phyloP scores from a whole-genome alignment of 2,797 vertebrate genomes.

The Mormyrus hasselquistii region DNA sequence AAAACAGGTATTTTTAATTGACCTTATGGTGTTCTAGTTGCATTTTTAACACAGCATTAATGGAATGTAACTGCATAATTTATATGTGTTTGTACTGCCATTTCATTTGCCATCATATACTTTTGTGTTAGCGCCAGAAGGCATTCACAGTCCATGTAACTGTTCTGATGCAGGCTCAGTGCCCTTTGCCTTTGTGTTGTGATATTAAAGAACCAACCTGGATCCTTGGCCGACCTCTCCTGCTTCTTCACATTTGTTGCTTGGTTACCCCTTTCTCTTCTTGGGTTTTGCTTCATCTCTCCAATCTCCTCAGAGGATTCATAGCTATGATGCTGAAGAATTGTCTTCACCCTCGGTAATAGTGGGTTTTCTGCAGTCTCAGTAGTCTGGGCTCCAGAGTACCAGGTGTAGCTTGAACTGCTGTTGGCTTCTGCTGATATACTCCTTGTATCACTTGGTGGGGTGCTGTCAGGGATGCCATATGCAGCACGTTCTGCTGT shows the following conservation, averaged over 20 bases:
- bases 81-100: constrained; percentile 48
- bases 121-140: constrained; percentile 51
- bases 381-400: neutral
- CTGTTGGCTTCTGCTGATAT: neutral
- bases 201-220: constrained; percentile 57
- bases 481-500: neutral
- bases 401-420: neutral
- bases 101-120: constrained; percentile 39
- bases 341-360: neutral
- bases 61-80: constrained; percentile 31
- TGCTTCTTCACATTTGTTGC: neutral
- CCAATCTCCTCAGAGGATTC: neutral
- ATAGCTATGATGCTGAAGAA: neutral
- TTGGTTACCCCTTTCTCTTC: neutral
- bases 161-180: constrained; percentile 54
- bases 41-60: constrained; percentile 19
- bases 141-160: constrained; percentile 43
- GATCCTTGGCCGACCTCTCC: neutral
- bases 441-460: neutral
- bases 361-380: neutral
- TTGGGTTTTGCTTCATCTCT: neutral
- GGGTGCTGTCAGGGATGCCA: neutral
- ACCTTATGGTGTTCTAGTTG: constrained; percentile 39
- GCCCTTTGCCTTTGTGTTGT: constrained; percentile 55
- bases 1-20: constrained; percentile 32